Evolutionary conservation across 2,113 vertebrate species (phyloP).

Genomic region (Gymnogyps californianus): DNA sequence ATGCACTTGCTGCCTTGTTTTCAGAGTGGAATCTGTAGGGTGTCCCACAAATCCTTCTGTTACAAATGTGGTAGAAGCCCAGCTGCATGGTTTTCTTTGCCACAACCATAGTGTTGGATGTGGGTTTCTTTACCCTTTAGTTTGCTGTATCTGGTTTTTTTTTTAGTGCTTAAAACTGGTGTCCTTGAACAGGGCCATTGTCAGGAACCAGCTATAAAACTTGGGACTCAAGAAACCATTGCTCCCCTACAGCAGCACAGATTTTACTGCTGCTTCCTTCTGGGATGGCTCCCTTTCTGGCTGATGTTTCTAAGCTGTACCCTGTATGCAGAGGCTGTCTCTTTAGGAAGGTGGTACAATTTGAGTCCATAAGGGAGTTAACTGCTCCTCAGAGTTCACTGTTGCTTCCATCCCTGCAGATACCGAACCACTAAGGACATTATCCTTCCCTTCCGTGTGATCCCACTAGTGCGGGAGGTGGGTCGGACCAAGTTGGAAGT

Average conservation of each 20-base stretch:
- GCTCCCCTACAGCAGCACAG: not conserved
- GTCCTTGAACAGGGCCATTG: not conserved
- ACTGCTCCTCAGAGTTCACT: not conserved
- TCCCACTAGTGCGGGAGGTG: conserved; percentile 95
- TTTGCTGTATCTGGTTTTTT: not conserved
- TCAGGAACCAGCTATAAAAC: not conserved
- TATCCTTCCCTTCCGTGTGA: conserved; percentile 97
- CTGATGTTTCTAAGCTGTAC: not conserved
- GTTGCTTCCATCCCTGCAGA: conserved; percentile 64
- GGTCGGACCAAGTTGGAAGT: conserved; percentile 98
- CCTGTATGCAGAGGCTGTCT: not conserved
- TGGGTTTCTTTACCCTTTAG: not conserved
- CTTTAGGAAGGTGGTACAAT: not conserved
- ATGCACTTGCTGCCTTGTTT: not conserved
- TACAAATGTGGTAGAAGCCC: not conserved
- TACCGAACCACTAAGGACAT: conserved; percentile 99
- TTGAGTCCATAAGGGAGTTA: not conserved
- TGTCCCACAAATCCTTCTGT: not conserved
- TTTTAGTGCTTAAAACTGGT: not conserved
- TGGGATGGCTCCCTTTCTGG: not conserved
- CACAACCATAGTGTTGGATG: not conserved
- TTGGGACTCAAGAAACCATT: not conserved
- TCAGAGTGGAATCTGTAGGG: not conserved
- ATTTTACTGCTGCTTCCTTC: not conserved
- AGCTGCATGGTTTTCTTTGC: not conserved